These are phyloP conservation scores for Bruchidius siliquastri DNA, from an alignment of 2,888 invertebrate genomes.

Conservation along the genomic window DNA sequence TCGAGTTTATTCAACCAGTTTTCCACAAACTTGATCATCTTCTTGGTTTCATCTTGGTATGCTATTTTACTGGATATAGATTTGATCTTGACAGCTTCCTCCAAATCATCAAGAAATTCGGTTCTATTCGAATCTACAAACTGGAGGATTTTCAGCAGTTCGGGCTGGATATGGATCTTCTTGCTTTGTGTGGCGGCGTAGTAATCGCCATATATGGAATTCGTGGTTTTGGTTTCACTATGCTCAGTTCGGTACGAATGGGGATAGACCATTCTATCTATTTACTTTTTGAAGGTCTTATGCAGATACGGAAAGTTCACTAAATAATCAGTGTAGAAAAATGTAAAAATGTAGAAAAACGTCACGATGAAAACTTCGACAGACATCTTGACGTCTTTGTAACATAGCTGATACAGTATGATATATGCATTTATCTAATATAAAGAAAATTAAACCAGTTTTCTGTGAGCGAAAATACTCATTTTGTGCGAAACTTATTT, in stretches of 20 bases:
- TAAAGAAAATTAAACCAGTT: too few relatives aligned
- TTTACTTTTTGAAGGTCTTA: slow-evolving; percentile 24
- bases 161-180: slow-evolving; percentile 42
- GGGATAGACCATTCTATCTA: slow-evolving; percentile 39
- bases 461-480: too few relatives aligned
- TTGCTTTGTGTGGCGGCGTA: slow-evolving; percentile 32
- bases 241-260: slow-evolving; percentile 44
- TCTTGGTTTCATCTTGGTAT: slow-evolving; percentile 35
- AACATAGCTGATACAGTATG: too few relatives aligned
- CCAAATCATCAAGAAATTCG: slow-evolving; percentile 37
- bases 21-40: slow-evolving; percentile 41
- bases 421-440: too few relatives aligned
- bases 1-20: slow-evolving; percentile 43
- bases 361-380: slow-evolving; percentile 37
- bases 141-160: slow-evolving; percentile 42
- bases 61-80: slow-evolving; percentile 41
- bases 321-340: slow-evolving; percentile 42
- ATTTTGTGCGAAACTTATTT: too few relatives aligned
- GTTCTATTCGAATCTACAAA: slow-evolving; percentile 42
- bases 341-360: slow-evolving; percentile 41
- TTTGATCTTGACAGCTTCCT: slow-evolving; percentile 40
- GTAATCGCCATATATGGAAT: slow-evolving; percentile 41
- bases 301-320: slow-evolving; percentile 40
- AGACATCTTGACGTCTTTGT: slow-evolving; percentile 22
- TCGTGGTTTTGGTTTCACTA: slow-evolving; percentile 44